phyloP scores from a whole-genome alignment of 2,113 vertebrate species.

The Fukomys damarensis region DNA sequence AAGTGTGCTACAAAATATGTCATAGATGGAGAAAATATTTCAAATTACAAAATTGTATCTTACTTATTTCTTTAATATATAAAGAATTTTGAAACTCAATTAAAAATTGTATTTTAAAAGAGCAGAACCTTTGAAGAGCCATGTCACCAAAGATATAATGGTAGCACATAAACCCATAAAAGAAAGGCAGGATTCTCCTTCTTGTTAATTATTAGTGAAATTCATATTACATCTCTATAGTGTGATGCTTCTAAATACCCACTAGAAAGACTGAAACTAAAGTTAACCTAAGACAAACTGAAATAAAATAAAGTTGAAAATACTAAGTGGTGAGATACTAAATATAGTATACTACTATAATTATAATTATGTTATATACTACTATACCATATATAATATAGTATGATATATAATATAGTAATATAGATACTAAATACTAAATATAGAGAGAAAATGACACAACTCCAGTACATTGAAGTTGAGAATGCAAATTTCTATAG shows the following conservation, averaged over 20 bases:
- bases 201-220: neutral
- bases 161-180: neutral
- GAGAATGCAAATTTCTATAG: neutral
- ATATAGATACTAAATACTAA: too few relatives aligned
- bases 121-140: neutral
- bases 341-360: too few relatives aligned
- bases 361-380: too few relatives aligned
- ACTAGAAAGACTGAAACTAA: neutral
- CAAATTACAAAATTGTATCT: neutral
- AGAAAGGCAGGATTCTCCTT: neutral
- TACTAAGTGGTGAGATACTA: neutral
- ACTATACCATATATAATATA: too few relatives aligned
- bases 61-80: neutral
- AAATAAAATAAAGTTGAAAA: neutral
- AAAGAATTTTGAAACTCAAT: neutral
- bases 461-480: neutral
- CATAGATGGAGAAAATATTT: neutral
- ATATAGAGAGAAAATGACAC: fast-evolving
- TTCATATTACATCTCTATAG: neutral
- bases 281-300: neutral
- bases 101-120: neutral
- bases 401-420: too few relatives aligned
- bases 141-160: neutral
- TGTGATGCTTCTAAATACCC: fast-evolving
- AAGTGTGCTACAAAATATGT: neutral